Evolutionary conservation across 2,888 invertebrate genomes (phyloP).

Genomic region (Hypomecis punctinalis): DNA sequence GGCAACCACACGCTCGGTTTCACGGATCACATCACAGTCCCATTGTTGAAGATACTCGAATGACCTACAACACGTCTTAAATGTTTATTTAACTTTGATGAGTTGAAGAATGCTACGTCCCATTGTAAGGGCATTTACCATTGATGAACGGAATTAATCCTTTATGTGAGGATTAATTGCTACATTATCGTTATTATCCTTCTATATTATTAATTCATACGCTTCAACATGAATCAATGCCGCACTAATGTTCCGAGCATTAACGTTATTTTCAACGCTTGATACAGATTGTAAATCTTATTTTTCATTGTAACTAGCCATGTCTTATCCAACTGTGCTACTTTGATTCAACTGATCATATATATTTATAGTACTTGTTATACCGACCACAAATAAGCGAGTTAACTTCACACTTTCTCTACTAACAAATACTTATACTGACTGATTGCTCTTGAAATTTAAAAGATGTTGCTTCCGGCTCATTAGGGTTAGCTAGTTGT

Average conservation of each 20-base stretch:
- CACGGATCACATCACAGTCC: constrained; percentile 71
- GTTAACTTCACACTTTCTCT: constrained; percentile 9
- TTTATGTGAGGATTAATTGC: background rate
- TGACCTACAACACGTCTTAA: constrained; percentile 53
- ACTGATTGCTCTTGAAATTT: background rate
- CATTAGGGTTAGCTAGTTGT: background rate
- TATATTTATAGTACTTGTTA: background rate
- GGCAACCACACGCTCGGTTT: constrained; percentile 64
- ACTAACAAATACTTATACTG: constrained; percentile 2
- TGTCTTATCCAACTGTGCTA: background rate
- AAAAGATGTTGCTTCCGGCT: constrained; percentile 6
- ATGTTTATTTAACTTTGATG: constrained; percentile 43
- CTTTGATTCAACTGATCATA: background rate
- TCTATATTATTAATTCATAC: too few relatives aligned
- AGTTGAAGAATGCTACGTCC: constrained; percentile 14
- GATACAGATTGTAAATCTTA: too few relatives aligned
- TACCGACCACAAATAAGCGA: background rate
- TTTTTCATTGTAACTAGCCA: background rate
- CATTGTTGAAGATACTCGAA: constrained; percentile 63
- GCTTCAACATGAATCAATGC: too few relatives aligned
- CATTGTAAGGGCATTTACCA: constrained; percentile 17
- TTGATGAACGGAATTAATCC: background rate
- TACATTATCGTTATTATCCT: too few relatives aligned
- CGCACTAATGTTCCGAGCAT: too few relatives aligned
- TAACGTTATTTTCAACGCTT: too few relatives aligned